Evolutionary conservation across 2,888 invertebrate genomes (phyloP), one percentile per base, ranked within the genome.

Genomic region (Lasioglossum lativentre): DNA sequence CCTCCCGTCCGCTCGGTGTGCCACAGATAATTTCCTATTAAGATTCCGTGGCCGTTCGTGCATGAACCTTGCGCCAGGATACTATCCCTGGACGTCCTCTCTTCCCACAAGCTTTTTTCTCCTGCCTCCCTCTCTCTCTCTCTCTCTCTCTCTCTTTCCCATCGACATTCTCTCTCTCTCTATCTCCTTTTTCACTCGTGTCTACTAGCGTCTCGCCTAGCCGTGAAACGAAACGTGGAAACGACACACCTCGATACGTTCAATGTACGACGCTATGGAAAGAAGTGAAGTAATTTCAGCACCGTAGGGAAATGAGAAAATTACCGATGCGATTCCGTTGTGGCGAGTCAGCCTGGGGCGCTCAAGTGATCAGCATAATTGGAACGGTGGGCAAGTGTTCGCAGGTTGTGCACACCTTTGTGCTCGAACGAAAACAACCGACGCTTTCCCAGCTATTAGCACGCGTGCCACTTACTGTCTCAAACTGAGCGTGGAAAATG

Each of bases 11-110:
- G 66, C 52, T 59, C 52, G 71, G 59, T 80, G 78, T 79, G 83
- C 89, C 88, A 89, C 89, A 88, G 91, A 92, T 93, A 94, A 94
- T 94, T 93, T 94, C 93, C 93, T 93, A 94, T 94, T 93, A 93
- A 94, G 93, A 94, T 94, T 94, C 94, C 93, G 89, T 90, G 93
- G 88, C 91, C 92, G 93, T 91, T 92, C 93, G 92, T 91, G 93
- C 93, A 92, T 92, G 88, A 90, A 83, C 79, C 77, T 83, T 82
- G 56, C 82, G 82, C 79, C 63, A 63, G 63, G 63, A 63, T 30
- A 63, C 63, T 63, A 63, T 63, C 63, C 30, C 30, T 63, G 63
- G 34, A 63, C 63, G 8, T 63, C 63, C 30, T 79, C 80, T 73
- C 78, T 75, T 78, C 75, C 75, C 85, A 78, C 75, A 71, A 19